These are phyloP conservation scores for Poecilobothrus nobilitatus DNA, from an alignment of 2,888 invertebrate species.

Conservation along the genomic window DNA sequence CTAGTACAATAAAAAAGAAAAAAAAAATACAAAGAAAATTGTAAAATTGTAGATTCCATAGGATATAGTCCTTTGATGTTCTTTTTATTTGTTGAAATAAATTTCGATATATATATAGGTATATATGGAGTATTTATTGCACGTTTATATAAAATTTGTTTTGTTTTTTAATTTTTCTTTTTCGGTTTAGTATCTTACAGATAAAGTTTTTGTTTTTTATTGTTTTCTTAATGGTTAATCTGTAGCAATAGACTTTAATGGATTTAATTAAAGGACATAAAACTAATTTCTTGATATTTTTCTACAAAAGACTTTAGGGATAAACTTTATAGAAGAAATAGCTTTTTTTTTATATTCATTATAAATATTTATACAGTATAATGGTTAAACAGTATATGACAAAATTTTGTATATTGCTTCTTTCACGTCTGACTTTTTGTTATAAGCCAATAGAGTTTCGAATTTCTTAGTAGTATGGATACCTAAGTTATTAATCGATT, in stretches of 20 bases:
- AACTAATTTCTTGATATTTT: slow-evolving; percentile 3
- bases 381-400: no score
- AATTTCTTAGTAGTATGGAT: no score
- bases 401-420: no score
- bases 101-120: no score
- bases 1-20: background rate
- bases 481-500: no score
- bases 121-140: no score
- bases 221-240: background rate
- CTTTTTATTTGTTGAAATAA: background rate
- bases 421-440: no score
- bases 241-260: slow-evolving; percentile 6
- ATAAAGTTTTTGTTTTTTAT: background rate
- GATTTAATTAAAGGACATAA: slow-evolving; percentile 4
- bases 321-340: background rate
- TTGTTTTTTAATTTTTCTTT: no score
- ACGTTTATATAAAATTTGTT: no score
- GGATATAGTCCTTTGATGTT: background rate
- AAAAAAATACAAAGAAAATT: background rate
- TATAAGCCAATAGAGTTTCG: no score
- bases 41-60: background rate
- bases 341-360: no score
- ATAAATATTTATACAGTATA: no score
- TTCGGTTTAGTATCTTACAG: background rate
- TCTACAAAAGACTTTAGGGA: background rate